Percentiles rank a stretch among this genome's conserved stretches.
phyloP scores from a whole-genome alignment of 2,888 invertebrate genomes.

The Hirtodrosophila duncani region DNA sequence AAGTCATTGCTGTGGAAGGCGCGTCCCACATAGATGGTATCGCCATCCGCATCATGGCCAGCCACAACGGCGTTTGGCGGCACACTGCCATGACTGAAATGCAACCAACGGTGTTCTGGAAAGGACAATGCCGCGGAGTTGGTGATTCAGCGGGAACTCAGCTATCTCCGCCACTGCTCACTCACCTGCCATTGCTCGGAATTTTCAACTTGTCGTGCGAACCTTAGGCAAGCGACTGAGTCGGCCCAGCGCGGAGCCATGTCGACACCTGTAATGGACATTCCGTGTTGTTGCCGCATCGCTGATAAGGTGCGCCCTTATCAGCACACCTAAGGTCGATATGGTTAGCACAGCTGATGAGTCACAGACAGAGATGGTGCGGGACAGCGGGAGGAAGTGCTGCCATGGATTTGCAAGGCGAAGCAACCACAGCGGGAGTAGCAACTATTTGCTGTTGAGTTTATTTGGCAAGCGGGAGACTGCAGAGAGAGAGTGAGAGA shows the following conservation, averaged over 20 bases:
- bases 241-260: not conserved
- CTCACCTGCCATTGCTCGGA: slow-evolving; percentile 34
- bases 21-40: slow-evolving; percentile 86
- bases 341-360: slow-evolving; percentile 25
- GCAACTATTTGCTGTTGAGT: too few relatives aligned
- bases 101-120: slow-evolving; percentile 78
- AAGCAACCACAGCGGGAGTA: too few relatives aligned
- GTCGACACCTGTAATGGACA: slow-evolving; percentile 13
- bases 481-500: too few relatives aligned
- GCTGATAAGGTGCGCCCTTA: slow-evolving; percentile 17
- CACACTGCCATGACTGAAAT: slow-evolving; percentile 72
- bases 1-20: slow-evolving; percentile 82
- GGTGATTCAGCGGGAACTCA: too few relatives aligned
- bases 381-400: too few relatives aligned
- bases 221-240: slow-evolving; percentile 10
- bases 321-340: slow-evolving; percentile 12
- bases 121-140: too few relatives aligned
- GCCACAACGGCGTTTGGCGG: slow-evolving; percentile 79
- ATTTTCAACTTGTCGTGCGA: slow-evolving; percentile 13
- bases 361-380: slow-evolving; percentile 4
- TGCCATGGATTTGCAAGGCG: too few relatives aligned
- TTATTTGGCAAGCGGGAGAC: too few relatives aligned
- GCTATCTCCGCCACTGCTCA: too few relatives aligned
- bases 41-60: slow-evolving; percentile 85
- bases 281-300: slow-evolving; percentile 22